These are phyloP conservation scores for Ptilorrhoa leucosticta DNA, from an alignment of 2,113 vertebrate species.

Conservation along the genomic window DNA sequence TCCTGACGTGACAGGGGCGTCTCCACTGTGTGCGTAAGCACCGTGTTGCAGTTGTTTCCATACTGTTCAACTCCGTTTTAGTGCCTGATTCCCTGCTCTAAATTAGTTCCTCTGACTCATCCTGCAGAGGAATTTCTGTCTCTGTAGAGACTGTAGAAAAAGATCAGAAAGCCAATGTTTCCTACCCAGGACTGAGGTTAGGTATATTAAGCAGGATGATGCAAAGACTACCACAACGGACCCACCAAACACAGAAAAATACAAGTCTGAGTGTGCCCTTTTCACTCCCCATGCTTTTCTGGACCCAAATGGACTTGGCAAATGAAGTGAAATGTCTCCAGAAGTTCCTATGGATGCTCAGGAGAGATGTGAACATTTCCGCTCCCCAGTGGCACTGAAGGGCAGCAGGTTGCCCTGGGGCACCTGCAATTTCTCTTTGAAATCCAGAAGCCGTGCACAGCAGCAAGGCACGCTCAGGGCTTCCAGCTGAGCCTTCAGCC, in stretches of 20 bases:
- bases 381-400: rapidly evolving
- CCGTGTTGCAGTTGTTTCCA: not conserved
- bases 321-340: not conserved
- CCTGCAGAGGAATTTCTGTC: not conserved
- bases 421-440: not conserved
- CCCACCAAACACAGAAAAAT: not conserved
- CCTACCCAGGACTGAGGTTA: not conserved
- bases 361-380: not conserved
- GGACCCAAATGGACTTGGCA: not conserved
- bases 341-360: not conserved
- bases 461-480: not conserved
- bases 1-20: rapidly evolving
- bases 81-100: not conserved
- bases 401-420: rapidly evolving
- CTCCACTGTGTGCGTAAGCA: not conserved
- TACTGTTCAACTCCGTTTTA: not conserved
- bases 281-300: not conserved
- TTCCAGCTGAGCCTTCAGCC: not conserved
- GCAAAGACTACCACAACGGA: not conserved
- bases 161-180: not conserved
- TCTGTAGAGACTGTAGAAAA: not conserved
- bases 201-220: not conserved
- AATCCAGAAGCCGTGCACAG: not conserved
- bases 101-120: slow-evolving; percentile 19
- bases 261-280: not conserved